Conservation (phyloP, 2,888 invertebrate species). For the Incurvaria masculella region DNA sequence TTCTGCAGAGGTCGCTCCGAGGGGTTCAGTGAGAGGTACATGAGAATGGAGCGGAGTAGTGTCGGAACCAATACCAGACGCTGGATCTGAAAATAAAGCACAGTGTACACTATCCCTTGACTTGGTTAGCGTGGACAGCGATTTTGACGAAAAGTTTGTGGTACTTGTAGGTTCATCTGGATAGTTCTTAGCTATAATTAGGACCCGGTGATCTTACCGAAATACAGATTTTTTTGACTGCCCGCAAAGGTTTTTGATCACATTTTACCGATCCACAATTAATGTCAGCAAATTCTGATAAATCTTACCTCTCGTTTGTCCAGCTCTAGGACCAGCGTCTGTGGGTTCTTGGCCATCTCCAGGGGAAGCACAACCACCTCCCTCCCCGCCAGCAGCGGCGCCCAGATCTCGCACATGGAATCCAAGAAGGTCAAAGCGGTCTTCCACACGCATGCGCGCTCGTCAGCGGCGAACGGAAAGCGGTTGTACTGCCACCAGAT, state of each 20-base stretch:
- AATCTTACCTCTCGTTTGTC: conserved; percentile 67
- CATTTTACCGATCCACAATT: too few species aligned
- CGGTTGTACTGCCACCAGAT: conserved; percentile 85
- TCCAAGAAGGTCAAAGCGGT: conserved; percentile 91
- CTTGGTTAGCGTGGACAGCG: background rate
- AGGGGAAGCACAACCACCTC: conserved; percentile 73
- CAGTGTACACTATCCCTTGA: background rate
- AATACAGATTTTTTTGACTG: background rate
- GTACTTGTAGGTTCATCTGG: too few species aligned
- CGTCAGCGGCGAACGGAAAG: conserved; percentile 68
- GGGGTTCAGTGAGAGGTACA: conserved; percentile 65
- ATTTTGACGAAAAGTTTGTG: too few species aligned
- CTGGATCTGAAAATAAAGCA: conserved; percentile 59
- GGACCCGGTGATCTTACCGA: too few species aligned
- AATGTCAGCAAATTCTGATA: background rate
- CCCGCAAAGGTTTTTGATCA: too few species aligned
- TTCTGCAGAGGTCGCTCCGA: conserved; percentile 52
- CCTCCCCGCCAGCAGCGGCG: conserved; percentile 69
- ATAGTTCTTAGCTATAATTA: too few species aligned
- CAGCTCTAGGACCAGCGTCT: conserved; percentile 65
- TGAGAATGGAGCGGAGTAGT: conserved; percentile 70
- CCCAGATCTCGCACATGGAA: conserved; percentile 86
- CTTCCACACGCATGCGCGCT: conserved; percentile 78
- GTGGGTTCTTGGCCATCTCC: conserved; percentile 72
- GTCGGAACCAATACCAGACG: conserved; percentile 85